Base-by-base conservation (phyloP, 1,140 invertebrate genomes). In the Rhopalosiphum maidis region DNA sequence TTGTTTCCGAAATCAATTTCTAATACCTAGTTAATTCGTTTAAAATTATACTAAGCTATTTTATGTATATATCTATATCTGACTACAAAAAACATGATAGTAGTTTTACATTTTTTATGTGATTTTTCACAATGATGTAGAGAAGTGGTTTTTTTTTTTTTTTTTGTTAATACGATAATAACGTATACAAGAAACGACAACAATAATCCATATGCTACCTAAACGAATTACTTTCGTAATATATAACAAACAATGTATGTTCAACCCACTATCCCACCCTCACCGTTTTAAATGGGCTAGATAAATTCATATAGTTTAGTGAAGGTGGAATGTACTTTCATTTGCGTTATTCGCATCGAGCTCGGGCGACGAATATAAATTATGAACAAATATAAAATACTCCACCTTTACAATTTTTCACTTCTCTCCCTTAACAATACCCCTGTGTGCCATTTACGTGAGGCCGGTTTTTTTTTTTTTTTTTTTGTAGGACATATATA, bases 311-410 rank as follows among this genome's bases (percentile, higher is more conserved):
- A 77, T 77, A 77, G n/a, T 77, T 77, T n/a, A 77, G 15, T 77
- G 15, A 18, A 77, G 60, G 60, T 77, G 30, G 60, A 77, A 77
- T 77, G 60, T 77, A 77, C 60, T 35, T n/a, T 77, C 60, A 35
- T 77, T 77, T 77, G n/a, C 60, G 60, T 77, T 88, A 48, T 43
- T 30, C 37, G 30, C 86, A 5, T 88, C 35, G 46, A 18, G n/a
- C 30, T 18, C 87, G 46, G 35, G 21, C 87, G n/a, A 48, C 46
- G 54, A 15, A 48, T 90, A 68, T 90, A 68, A 90, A 90, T 90
- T 90, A 90, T 68, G 89, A 68, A 60, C 89, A 43, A 90, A 90
- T 60, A 90, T 60, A 51, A 68, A 90, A 43, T n/a, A 68, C 37
- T 35, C 88, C 54, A 41, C 46, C 48, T 90, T 23, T 60, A n/a